These are phyloP conservation scores for Hirudinaria manillensis DNA, from an alignment of 2,888 invertebrate genomes.

Conservation along the genomic window DNA sequence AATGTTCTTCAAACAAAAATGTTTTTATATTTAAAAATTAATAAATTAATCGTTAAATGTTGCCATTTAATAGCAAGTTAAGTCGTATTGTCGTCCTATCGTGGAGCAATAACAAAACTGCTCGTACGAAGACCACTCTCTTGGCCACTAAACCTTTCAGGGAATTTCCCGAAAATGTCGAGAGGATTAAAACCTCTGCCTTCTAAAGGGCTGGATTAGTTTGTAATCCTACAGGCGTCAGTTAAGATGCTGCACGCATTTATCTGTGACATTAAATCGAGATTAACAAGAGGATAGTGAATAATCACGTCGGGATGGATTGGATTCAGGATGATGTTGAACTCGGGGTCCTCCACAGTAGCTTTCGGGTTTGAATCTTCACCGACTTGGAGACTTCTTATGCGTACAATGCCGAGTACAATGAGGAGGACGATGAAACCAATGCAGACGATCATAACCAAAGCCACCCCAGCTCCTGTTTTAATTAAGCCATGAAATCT, in stretches of 20 bases:
- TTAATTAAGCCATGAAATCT: neutral
- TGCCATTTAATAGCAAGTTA: no score
- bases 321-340: constrained; percentile 33
- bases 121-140: neutral
- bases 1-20: constrained; percentile 8
- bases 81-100: no score
- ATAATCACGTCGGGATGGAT: constrained; percentile 31
- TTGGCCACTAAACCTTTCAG: no score
- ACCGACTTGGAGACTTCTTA: constrained; percentile 20
- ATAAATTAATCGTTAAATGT: neutral
- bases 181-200: no score
- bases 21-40: neutral
- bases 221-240: no score
- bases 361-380: constrained; percentile 19
- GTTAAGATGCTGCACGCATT: no score
- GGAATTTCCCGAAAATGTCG: no score
- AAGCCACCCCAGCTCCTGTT: constrained; percentile 31
- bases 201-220: no score
- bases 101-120: no score
- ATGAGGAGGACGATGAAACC: constrained; percentile 32
- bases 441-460: constrained; percentile 34
- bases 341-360: constrained; percentile 17
- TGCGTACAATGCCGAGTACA: constrained; percentile 32
- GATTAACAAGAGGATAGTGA: neutral
- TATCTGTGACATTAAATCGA: no score